Evolutionary conservation across 2,888 invertebrate genomes (phyloP).

Genomic region (Ptychoptera albimana): DNA sequence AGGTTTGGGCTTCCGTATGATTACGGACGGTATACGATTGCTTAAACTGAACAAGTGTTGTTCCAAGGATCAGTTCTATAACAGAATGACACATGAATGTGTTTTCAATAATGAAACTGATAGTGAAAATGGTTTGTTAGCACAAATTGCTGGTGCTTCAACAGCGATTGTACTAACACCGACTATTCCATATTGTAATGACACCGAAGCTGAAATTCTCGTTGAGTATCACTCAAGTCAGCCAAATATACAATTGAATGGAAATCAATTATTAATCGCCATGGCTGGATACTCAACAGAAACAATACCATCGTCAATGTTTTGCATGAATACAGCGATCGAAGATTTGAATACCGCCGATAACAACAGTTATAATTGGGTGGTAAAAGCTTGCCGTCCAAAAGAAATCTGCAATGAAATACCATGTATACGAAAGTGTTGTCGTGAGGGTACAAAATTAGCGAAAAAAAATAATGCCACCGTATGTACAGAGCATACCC

Average conservation of each 20-base stretch:
- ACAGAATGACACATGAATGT: not conserved
- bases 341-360: not conserved
- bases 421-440: not conserved
- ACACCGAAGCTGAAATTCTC: not conserved
- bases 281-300: not conserved
- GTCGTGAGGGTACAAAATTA: not conserved
- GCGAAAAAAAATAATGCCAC: not conserved
- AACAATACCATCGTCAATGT: not conserved
- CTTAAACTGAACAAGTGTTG: not conserved
- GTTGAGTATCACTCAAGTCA: not conserved
- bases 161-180: too few species aligned
- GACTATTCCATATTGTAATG: not conserved
- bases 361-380: not conserved
- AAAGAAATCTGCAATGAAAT: not conserved
- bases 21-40: not conserved
- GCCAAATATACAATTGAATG: not conserved
- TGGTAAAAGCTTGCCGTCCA: not conserved
- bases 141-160: too few species aligned
- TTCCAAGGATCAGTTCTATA: not conserved
- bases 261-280: not conserved
- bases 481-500: too few species aligned
- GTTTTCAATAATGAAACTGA: not conserved
- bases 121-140: not conserved
- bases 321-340: not conserved
- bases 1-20: too few species aligned